A percentile compares a stretch with the other conserved stretches of the same genome.
Conservation (phyloP, 2,113 vertebrate genomes). For the Menidia beryllina region DNA sequence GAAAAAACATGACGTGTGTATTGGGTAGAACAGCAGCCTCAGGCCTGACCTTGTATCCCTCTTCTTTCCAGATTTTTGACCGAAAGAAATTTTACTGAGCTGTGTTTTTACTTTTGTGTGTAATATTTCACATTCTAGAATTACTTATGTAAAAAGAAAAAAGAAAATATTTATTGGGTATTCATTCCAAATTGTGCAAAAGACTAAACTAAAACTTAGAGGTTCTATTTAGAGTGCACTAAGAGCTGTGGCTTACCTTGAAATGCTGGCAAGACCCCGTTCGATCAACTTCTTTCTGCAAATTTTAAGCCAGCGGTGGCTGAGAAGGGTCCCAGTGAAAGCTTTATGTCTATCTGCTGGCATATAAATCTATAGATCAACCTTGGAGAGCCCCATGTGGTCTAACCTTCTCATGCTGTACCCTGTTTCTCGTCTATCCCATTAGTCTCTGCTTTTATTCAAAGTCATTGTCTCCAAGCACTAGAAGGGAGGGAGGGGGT, state of each 20-base stretch:
- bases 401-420: conserved; percentile 64
- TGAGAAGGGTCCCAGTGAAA: conserved; percentile 47
- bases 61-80: conserved; percentile 25
- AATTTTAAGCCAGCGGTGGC: conserved; percentile 62
- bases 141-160: conserved; percentile 2
- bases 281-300: conserved; percentile 70
- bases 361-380: conserved; percentile 68
- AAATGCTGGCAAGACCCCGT: conserved; percentile 58
- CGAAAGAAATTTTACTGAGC: conserved; percentile 39
- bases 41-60: conserved; percentile 53
- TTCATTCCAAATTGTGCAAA: conserved; percentile 53
- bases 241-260: conserved; percentile 75
- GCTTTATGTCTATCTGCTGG: conserved; percentile 48
- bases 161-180: conserved; percentile 4
- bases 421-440: conserved; percentile 40
- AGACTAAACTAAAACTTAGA: conserved; percentile 62
- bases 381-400: conserved; percentile 61
- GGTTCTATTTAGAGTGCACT: conserved; percentile 69
- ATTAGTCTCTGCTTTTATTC: conserved; percentile 67
- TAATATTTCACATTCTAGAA: conserved; percentile 22
- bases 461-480: conserved; percentile 66
- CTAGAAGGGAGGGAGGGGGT: conserved; percentile 23
- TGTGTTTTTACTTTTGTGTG: conserved; percentile 24
- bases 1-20: conserved; percentile 77
- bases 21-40: conserved; percentile 70